Percentiles rank a stretch among this genome's conserved stretches.
Evolutionary conservation across 2,113 vertebrate species (phyloP).

Genomic region (Scomber scombrus): DNA sequence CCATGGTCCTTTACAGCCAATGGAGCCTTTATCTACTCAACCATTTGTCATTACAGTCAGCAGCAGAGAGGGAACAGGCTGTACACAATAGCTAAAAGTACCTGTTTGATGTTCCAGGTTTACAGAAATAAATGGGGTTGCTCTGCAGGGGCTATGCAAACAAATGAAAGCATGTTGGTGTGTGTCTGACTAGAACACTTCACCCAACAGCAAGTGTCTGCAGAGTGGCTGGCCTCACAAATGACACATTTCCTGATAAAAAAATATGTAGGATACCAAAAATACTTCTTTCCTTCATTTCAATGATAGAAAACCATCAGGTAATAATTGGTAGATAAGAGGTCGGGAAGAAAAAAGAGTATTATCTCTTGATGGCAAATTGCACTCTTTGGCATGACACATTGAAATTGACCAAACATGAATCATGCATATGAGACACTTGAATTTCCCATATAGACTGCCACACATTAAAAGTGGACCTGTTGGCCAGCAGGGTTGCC

Average conservation of each 20-base stretch:
- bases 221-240: slow-evolving; percentile 47
- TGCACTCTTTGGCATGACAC: neutral
- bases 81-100: slow-evolving; percentile 62
- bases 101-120: slow-evolving; percentile 78
- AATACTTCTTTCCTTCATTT: slow-evolving; percentile 3
- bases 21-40: slow-evolving; percentile 62
- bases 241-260: neutral
- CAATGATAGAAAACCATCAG: neutral
- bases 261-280: too few species aligned
- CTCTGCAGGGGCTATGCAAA: slow-evolving; percentile 73
- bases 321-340: neutral
- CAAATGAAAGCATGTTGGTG: slow-evolving; percentile 68
- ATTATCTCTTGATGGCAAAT: neutral
- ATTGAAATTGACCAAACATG: slow-evolving; percentile 1
- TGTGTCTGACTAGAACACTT: slow-evolving; percentile 65
- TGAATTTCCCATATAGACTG: neutral
- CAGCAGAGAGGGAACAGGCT: slow-evolving; percentile 60
- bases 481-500: slow-evolving; percentile 22
- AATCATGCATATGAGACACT: neutral
- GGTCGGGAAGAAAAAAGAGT: neutral
- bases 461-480: neutral
- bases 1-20: slow-evolving; percentile 48
- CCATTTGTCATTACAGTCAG: slow-evolving; percentile 72
- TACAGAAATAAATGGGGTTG: slow-evolving; percentile 78
- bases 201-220: slow-evolving; percentile 64